phyloP scores from a whole-genome alignment of 2,888 invertebrate species.

The Rhagonycha lutea region DNA sequence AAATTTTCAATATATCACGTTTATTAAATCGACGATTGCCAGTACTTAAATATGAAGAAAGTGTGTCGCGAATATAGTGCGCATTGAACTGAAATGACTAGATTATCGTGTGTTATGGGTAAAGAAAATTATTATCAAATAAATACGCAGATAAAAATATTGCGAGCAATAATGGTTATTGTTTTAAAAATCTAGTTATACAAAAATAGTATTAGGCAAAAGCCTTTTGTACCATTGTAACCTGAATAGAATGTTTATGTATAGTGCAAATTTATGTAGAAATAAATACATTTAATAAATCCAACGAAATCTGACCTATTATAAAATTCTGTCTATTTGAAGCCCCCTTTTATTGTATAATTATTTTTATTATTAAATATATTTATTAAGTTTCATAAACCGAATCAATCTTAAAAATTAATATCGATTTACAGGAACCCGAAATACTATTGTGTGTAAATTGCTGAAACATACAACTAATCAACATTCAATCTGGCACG shows the following conservation, averaged over 20 bases:
- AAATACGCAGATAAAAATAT: conserved; percentile 33
- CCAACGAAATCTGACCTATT: conserved; percentile 24
- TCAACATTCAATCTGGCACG: conserved; percentile 42
- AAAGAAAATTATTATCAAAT: conserved; percentile 10
- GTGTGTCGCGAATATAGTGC: background rate
- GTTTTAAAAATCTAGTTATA: conserved; percentile 48
- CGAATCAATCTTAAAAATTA: conserved; percentile 15
- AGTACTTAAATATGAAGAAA: background rate
- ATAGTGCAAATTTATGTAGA: conserved; percentile 34
- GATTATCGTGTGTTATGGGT: background rate
- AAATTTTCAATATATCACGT: background rate
- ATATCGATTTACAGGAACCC: conserved; percentile 30
- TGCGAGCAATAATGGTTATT: conserved; percentile 34
- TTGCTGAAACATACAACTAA: conserved; percentile 35
- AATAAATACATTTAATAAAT: conserved; percentile 29
- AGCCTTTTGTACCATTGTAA: conserved; percentile 55
- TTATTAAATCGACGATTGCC: no score
- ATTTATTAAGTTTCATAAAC: conserved; percentile 14
- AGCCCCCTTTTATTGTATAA: conserved; percentile 5
- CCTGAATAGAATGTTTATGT: conserved; percentile 48
- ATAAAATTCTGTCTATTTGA: conserved; percentile 20
- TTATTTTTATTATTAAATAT: conserved; percentile 27
- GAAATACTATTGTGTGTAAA: conserved; percentile 29
- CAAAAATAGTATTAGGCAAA: conserved; percentile 56
- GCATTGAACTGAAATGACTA: background rate